Base-by-base conservation (phyloP, 1,140 invertebrate species). In the Plutomurus gul region DNA sequence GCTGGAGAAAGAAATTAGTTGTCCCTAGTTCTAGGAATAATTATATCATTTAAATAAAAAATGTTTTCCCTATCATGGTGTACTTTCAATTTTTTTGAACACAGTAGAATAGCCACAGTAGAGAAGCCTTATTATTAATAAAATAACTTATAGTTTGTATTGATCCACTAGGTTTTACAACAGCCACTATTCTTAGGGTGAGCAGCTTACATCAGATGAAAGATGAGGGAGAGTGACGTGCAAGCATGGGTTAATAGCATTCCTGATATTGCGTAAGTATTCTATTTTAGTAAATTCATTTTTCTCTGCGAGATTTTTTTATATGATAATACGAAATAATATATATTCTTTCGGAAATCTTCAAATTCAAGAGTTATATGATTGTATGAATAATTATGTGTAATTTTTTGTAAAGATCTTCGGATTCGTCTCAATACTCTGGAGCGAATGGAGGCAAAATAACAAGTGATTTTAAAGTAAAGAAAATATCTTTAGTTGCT, bases 391-490 rank as follows among this genome's bases (percentile, higher is more conserved):
- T 43, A n/a, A 8, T 43, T 3, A 43, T 13, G n/a, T n/a, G n/a
- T n/a, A n/a, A n/a, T n/a, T n/a, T n/a, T n/a, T n/a, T n/a, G n/a
- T 22, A 18, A 16, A 27, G 49, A 56, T 27, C 49, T 11, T 56
- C 25, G 18, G 25, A 27, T 18, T 2, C 18, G n/a, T 56, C 49
- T 1, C 49, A 56, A 20, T 56, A 56, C 22, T 10, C 22, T 13
- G 49, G 49, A 56, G 39, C n/a, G 2, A 56, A 27, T 27, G 49
- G 49, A 10, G 25, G 49, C 25, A 20, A 20, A 18, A 10, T 56
- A 56, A 56, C 49, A 56, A 56, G 22, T 56, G 49, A 56, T 56
- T 56, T 56, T 27, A 56, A 56, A 10, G 49, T n/a, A 22, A 51
- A n/a, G 6, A 8, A 8, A 51, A 16, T 43, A n/a, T n/a, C 8